Base-by-base conservation (phyloP, 2,113 vertebrate genomes). In the Chiloscyllium plagiosum region DNA sequence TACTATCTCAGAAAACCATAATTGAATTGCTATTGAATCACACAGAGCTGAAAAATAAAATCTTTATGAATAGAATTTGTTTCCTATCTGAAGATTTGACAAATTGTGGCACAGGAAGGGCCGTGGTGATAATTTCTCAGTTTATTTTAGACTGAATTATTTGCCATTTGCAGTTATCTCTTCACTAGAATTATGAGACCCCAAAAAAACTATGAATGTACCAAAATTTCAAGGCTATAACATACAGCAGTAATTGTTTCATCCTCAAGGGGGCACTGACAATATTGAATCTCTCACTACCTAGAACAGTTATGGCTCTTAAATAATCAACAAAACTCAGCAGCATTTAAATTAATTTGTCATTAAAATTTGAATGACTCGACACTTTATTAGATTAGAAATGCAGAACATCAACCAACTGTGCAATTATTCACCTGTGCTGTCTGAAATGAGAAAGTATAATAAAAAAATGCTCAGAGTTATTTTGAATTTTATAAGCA, bases 21-120 rank as follows among this genome's bases (percentile, higher is more conserved):
- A 99, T 99, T 99, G 98, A 99, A 99, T 99, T 98, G 98, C 98
- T 98, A 98, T 98, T 98, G 98, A 98, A 98, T 98, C 98, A 98
- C 98, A 98, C 97, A 98, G 97, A 90, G 96, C 96, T 95, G 97
- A 96, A 97, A 97, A 98, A 98, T 98, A 97, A 98, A 97, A 97
- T 98, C 98, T 98, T 98, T 98, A 98, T 98, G 98, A 98, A 99
- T 98, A 98, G 98, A 98, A 98, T 98, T 98, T 99, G 98, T 98
- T 98, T 98, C 98, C 98, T 98, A 98, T 99, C 98, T 98, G 98
- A 97, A 97, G 98, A 98, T 98, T 98, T 99, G 98, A 99, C 98
- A 99, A 99, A 99, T 98, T 98, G 98, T 98, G 98, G 98, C 98
- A 98, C 97, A 98, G 97, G 98, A 98, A 98, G 97, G 97, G 97